Base-by-base conservation (phyloP, 2,113 vertebrate genomes). In the Vireo altiloquus region DNA sequence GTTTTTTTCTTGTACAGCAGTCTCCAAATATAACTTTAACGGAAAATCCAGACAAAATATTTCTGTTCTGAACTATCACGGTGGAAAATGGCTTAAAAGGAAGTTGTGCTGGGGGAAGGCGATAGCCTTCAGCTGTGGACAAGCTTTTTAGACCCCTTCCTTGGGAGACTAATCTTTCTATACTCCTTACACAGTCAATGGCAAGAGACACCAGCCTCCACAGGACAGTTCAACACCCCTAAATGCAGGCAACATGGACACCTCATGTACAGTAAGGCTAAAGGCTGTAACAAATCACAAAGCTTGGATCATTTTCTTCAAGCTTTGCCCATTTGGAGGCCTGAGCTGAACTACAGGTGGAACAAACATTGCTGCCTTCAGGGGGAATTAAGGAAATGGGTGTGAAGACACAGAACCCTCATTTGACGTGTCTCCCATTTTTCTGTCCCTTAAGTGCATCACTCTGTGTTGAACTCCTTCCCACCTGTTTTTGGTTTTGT, bases 11-110 rank as follows among this genome's bases (percentile, higher is more conserved):
- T 47, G 35, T 82, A 31, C 87, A 92, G 47, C 42, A 25, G 54
- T 82, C 69, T 91, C 94, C 79, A 95, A 94, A 97, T 95, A 91
- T 87, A 96, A 86, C 57, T 82, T 93, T 61, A 78, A 78, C 76
- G 70, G 37, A 95, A n/a, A 95, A 93, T 80, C 49, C 60, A 94
- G 60, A 83, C 65, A 88, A 93, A 92, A 94, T 92, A 95, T 90
- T 95, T 93, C 76, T 97, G 56, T 87, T 87, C 61, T 53, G 71
- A 93, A 68, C 46, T 64, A 65, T 39, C 70, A 64, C 49, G 52
- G 44, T 10, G 6, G 9, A 77, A 71, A 88, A 83, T 4, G 21
- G 33, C 31, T 64, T 72, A 69, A 87, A 47, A 69, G n/a, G 39
- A 93, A 88, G 15, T 23, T 49, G 19, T 75, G 33, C 49, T 54